A percentile compares a stretch with the other conserved stretches of the same genome.
Conservation (phyloP, 2,888 invertebrate species). For the Horisme vitalbata region DNA sequence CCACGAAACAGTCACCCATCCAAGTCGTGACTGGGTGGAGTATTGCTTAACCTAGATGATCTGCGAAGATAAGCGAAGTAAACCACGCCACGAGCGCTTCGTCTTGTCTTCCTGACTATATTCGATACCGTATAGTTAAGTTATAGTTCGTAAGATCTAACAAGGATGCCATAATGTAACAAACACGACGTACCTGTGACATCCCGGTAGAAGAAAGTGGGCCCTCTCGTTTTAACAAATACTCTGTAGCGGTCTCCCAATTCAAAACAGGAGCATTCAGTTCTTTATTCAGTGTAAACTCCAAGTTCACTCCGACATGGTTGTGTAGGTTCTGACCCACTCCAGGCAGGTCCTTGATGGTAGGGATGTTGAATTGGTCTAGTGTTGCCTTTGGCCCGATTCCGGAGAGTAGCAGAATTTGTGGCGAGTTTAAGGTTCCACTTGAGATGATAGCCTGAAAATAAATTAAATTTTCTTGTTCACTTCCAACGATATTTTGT, state of each 20-base stretch:
- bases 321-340: conserved; percentile 88
- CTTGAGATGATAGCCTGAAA: conserved; percentile 82
- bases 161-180: too few relatives aligned
- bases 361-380: conserved; percentile 81
- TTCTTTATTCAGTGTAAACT: conserved; percentile 78
- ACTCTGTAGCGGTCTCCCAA: conserved; percentile 85
- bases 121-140: too few relatives aligned
- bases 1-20: too few relatives aligned
- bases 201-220: conserved; percentile 86
- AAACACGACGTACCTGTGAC: conserved; percentile 81
- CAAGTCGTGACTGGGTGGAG: too few relatives aligned
- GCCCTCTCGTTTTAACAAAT: conserved; percentile 83
- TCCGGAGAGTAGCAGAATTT: conserved; percentile 86
- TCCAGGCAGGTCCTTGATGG: conserved; percentile 85
- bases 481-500: too few relatives aligned
- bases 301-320: conserved; percentile 84
- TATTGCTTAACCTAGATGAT: too few relatives aligned
- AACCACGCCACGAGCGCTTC: too few relatives aligned
- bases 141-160: too few relatives aligned
- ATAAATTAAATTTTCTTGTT: neutral
- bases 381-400: conserved; percentile 85
- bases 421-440: conserved; percentile 86
- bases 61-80: too few relatives aligned
- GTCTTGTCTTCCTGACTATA: too few relatives aligned
- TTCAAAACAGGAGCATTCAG: conserved; percentile 80